Evolutionary conservation across 2,888 invertebrate genomes (phyloP).

Genomic region (Watsonalla binaria): DNA sequence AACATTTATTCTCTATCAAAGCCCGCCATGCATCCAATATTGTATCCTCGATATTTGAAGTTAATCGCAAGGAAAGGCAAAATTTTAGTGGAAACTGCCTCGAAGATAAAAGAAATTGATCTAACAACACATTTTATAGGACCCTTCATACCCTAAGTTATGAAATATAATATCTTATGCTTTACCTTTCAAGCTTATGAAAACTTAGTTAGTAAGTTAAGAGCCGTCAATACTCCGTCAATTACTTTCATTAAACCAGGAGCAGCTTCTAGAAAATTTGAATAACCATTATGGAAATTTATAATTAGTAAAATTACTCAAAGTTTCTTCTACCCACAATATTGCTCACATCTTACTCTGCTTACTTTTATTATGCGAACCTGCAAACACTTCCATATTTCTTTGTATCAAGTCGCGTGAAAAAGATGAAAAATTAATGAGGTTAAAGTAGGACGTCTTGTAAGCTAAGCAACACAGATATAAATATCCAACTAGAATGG

Average conservation of each 20-base stretch:
- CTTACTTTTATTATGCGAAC: neutral
- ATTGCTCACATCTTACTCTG: neutral
- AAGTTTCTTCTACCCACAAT: neutral
- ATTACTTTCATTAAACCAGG: no score
- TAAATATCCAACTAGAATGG: conserved; percentile 23
- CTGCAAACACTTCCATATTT: conserved; percentile 24
- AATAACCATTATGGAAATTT: no score
- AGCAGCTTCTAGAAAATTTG: no score
- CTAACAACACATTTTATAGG: neutral
- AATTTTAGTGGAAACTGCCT: neutral
- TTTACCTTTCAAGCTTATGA: neutral
- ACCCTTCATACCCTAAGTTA: neutral
- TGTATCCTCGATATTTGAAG: conserved; percentile 28
- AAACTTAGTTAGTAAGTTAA: neutral
- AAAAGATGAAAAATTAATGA: conserved; percentile 53
- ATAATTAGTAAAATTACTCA: no score
- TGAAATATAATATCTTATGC: neutral
- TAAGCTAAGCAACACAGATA: conserved; percentile 27
- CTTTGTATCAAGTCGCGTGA: conserved; percentile 40
- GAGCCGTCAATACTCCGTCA: neutral
- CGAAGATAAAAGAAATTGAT: neutral
- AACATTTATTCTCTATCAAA: conserved; percentile 42
- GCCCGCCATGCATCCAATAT: conserved; percentile 33
- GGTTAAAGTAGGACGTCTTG: conserved; percentile 45
- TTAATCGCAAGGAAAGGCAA: conserved; percentile 17